Evolutionary conservation across 35 echinoderm and acorn worm species (phyloP), one percentile per base, ranked within the genome.

Genomic region (Holothuria glaberrima): DNA sequence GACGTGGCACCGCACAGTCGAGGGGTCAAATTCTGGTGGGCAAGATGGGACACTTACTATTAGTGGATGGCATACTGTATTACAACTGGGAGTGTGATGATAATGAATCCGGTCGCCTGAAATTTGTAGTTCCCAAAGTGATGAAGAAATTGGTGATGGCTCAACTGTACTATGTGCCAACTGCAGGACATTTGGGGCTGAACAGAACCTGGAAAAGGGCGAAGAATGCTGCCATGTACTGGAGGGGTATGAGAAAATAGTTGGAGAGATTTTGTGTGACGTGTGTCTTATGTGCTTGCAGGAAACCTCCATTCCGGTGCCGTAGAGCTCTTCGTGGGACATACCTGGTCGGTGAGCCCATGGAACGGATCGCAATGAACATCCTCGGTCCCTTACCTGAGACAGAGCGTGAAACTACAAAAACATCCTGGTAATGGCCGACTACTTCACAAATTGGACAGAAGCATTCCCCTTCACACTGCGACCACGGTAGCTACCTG

Each of bases 371-470:
- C n/a, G n/a, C n/a, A n/a, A n/a, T n/a, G n/a, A n/a, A n/a, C n/a
- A n/a, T n/a, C n/a, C n/a, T n/a, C n/a, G n/a, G n/a, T n/a, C n/a
- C n/a, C n/a, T n/a, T n/a, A n/a, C n/a, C 91, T 30, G 68, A 88
- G 78, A 92, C 83, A 6, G 30, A 69, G 10, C 41, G 73, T 63
- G 84, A 71, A 66, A 90, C n/a, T n/a, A 94, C 59, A 60, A 50
- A 16, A 88, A 87, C 32, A 79, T 91, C 4, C 26, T n/a, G n/a
- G n/a, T n/a, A n/a, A n/a, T n/a, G n/a, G n/a, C n/a, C n/a, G n/a
- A n/a, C n/a, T n/a, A n/a, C 34, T 89, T 94, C 24, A 91, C 75
- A n/a, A 94, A 90, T 21, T 93, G 92, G 92, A 66, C 75, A 63
- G 88, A 90, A 29, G 72, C 92, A 0, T 90, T 58, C 38, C 64